Percentiles rank a stretch among this genome's conserved stretches.
phyloP scores from a whole-genome alignment of 2,113 vertebrate genomes.

The Piaya cayana region DNA sequence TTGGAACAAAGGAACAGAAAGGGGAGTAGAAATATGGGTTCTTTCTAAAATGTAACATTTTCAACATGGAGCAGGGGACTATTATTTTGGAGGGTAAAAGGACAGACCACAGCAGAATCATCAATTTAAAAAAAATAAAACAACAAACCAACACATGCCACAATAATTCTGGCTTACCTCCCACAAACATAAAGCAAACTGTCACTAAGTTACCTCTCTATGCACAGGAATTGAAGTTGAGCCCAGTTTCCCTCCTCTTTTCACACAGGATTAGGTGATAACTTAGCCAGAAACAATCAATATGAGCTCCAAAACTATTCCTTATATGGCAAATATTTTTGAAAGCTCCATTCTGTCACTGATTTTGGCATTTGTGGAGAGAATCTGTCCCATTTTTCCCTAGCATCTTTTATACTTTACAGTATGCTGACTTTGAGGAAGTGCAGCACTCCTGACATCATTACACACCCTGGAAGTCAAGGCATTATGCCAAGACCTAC shows the following conservation, averaged over 20 bases:
- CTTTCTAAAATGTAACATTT: not conserved
- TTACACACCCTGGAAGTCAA: not conserved
- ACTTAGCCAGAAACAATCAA: constrained; percentile 41
- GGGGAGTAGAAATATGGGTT: not conserved
- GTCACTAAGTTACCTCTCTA: not conserved
- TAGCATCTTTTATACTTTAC: not conserved
- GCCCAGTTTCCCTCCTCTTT: constrained; percentile 46
- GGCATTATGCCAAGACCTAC: not conserved
- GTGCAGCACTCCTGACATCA: constrained; percentile 3
- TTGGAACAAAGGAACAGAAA: not conserved
- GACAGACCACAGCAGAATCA: not conserved
- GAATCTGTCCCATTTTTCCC: constrained; percentile 5
- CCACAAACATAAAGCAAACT: constrained; percentile 53
- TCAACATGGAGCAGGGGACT: not conserved
- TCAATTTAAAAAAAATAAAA: not conserved
- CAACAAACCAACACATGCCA: not conserved
- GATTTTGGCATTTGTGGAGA: not conserved
- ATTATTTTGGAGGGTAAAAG: not conserved
- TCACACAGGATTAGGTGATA: constrained; percentile 45
- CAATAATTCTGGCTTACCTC: constrained; percentile 26
- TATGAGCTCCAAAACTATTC: constrained; percentile 29
- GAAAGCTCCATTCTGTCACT: not conserved
- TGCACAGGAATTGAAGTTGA: constrained; percentile 34
- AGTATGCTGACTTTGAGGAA: not conserved
- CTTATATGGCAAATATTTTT: constrained; percentile 6